Evolutionary conservation across 2,888 invertebrate genomes (phyloP).

Genomic region (Parnassius smintheus): DNA sequence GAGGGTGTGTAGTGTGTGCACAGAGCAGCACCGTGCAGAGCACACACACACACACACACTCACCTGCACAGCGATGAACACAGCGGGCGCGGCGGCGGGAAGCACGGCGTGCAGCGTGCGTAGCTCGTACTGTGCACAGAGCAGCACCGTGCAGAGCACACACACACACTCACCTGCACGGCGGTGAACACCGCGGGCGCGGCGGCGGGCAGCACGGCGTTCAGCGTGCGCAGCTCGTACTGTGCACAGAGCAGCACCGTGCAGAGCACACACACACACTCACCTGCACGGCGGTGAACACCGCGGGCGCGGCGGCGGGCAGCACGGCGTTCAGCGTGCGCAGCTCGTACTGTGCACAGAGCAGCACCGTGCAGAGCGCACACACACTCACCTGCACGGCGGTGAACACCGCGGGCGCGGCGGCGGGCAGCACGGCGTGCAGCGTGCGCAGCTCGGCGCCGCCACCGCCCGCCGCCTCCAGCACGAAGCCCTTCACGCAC

Average conservation of each 20-base stretch:
- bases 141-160: no score
- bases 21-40: no score
- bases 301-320: constrained; percentile 39
- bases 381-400: constrained; percentile 93
- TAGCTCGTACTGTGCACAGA: constrained; percentile 70
- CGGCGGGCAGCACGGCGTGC: constrained; percentile 47
- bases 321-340: constrained; percentile 84
- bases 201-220: no score
- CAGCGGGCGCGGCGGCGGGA: no score
- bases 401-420: constrained; percentile 47
- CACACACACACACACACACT: background rate
- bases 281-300: constrained; percentile 42
- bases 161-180: constrained; percentile 79
- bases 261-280: constrained; percentile 51
- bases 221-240: no score
- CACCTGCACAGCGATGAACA: no score
- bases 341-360: constrained; percentile 88
- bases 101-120: no score
- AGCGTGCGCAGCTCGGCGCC: constrained; percentile 94
- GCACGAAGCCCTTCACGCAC: constrained; percentile 99
- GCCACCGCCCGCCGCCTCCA: constrained; percentile 97
- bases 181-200: constrained; percentile 60
- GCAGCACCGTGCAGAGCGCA: constrained; percentile 84
- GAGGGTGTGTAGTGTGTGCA: background rate
- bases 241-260: background rate